Percentiles rank a stretch among this genome's conserved stretches.
Conservation (phyloP, 2,888 invertebrate genomes). For the Luperina nickerlii region DNA sequence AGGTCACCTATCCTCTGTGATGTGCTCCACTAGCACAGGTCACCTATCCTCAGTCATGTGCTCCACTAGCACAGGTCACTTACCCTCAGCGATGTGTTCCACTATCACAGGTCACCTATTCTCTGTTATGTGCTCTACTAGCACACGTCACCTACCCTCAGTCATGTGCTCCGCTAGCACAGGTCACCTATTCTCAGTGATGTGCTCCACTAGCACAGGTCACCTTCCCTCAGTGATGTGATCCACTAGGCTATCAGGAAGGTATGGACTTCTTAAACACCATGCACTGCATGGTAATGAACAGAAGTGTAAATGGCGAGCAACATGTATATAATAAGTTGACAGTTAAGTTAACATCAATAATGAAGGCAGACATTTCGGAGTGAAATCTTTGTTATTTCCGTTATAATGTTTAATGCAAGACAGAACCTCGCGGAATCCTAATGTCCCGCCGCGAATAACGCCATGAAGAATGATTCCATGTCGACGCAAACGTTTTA, state of each 20-base stretch:
- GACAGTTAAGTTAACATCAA: not conserved
- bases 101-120: not conserved
- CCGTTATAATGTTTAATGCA: constrained; percentile 7
- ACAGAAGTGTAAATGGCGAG: not conserved
- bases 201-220: not conserved
- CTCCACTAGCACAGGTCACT: not conserved
- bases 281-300: not conserved
- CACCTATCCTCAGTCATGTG: not conserved
- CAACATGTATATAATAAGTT: not conserved
- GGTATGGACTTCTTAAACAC: not conserved
- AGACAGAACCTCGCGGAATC: not conserved
- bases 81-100: not conserved
- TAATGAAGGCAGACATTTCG: not conserved
- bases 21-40: not conserved
- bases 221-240: no score
- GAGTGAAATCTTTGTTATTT: not conserved
- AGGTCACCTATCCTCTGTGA: not conserved
- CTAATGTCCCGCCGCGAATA: constrained; percentile 19
- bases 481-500: constrained; percentile 42
- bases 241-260: no score
- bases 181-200: not conserved
- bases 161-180: not conserved
- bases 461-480: constrained; percentile 33
- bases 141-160: not conserved
- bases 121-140: not conserved